phyloP scores from a whole-genome alignment of 2,888 invertebrate genomes.

The Cheilosia grossa region DNA sequence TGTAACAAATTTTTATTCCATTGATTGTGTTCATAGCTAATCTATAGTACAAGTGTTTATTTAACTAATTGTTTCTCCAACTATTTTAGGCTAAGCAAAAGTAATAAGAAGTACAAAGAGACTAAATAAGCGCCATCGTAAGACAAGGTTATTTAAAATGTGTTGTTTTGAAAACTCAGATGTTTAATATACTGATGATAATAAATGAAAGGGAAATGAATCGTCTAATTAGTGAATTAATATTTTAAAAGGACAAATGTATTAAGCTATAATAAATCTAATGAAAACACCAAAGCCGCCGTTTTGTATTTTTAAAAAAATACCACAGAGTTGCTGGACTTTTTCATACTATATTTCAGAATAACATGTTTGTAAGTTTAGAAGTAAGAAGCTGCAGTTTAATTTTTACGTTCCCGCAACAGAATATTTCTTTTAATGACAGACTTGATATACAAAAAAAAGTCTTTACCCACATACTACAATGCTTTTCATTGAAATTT shows the following conservation, averaged over 20 bases:
- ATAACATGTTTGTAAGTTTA: too few species aligned
- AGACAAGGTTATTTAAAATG: constrained; percentile 39
- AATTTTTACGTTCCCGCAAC: too few species aligned
- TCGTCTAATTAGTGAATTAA: constrained; percentile 50
- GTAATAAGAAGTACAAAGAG: constrained; percentile 62
- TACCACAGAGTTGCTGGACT: too few species aligned
- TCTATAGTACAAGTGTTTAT: constrained; percentile 23
- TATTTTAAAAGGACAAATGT: constrained; percentile 53
- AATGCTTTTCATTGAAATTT: too few species aligned
- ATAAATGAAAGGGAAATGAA: constrained; percentile 34
- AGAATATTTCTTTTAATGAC: too few species aligned
- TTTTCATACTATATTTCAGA: too few species aligned
- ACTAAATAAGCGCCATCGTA: constrained; percentile 56
- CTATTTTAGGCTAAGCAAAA: constrained; percentile 56
- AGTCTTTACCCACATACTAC: too few species aligned
- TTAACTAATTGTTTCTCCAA: constrained; percentile 6
- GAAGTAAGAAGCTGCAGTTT: too few species aligned
- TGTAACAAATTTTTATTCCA: constrained; percentile 35
- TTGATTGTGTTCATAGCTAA: constrained; percentile 45
- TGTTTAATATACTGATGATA: constrained; percentile 45
- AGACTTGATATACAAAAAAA: too few species aligned
- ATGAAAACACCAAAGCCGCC: constrained; percentile 29
- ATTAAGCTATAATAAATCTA: constrained; percentile 64
- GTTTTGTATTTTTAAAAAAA: background rate
- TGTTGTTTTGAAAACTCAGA: constrained; percentile 46